These are phyloP conservation scores for Sardina pilchardus DNA, from an alignment of 2,113 vertebrate genomes.

Conservation along the genomic window DNA sequence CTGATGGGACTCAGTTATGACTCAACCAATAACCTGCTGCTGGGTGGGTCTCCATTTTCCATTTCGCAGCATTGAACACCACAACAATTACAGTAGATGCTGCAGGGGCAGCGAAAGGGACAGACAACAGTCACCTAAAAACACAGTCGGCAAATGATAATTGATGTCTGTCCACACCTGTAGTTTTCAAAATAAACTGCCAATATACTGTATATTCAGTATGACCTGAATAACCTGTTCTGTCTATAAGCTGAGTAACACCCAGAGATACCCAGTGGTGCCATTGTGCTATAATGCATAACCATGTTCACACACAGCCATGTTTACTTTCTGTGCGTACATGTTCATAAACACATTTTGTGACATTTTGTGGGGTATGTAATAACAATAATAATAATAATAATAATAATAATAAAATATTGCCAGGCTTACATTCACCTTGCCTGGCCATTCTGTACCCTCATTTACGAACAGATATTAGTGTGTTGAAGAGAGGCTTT, in stretches of 20 bases:
- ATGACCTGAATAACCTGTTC: neutral
- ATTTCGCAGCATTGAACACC: neutral
- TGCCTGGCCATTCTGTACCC: neutral
- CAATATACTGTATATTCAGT: neutral
- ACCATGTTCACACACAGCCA: neutral
- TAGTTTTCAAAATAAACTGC: neutral
- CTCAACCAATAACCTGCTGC: neutral
- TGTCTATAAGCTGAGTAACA: neutral
- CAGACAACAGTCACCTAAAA: neutral
- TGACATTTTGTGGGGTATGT: no score
- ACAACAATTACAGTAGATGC: neutral
- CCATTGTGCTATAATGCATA: neutral
- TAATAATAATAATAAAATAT: neutral
- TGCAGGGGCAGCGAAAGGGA: neutral
- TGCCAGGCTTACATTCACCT: neutral
- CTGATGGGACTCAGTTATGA: neutral
- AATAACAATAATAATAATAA: neutral
- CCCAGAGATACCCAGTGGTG: neutral
- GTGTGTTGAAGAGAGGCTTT: neutral
- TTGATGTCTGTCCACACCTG: neutral
- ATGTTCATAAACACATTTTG: no score
- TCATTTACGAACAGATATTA: neutral
- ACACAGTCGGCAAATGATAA: neutral
- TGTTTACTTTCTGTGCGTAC: neutral
- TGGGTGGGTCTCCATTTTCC: neutral